Evolutionary conservation across 2,888 invertebrate species (phyloP), one percentile per base, ranked within the genome.

Genomic region (Ophioninae sp.): DNA sequence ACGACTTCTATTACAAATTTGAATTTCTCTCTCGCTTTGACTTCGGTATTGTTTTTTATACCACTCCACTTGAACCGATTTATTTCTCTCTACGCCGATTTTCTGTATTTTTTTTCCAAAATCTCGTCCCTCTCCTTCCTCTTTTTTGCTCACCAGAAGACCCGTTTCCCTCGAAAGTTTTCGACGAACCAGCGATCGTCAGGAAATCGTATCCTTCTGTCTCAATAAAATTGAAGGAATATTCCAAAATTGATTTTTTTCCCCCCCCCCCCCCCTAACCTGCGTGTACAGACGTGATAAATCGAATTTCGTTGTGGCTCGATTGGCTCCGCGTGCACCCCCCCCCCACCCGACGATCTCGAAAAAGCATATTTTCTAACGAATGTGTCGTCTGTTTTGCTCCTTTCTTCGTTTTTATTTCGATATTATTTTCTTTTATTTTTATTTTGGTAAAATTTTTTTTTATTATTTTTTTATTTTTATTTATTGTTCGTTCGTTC

Each of bases 211-310:
- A 51, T 51, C 51, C 5, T 51, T 13, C 51, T 13, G 3, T 10
- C 13, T 59, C 59, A 20, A 22, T n/a, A 13, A 2, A 20, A 20
- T 22, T 8, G 22, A 59, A 59, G 3, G 22, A 22, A 59, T 59
- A 20, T 8, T 6, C 59, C 59, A 8, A 2, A 2, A 2, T 59
- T 59, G 3, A 56, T 67, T 58, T 75, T 51, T 59, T 22, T 22
- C 0, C 2, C 7, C 2, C 7, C 22, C 8, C 20, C 9, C 22
- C 20, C 17, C 8, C 59, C 63, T 56, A 17, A 51, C 58, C 10
- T 37, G 6, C 80, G 30, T 51, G 51, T 39, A 64, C 13, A 30
- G 30, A 23, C 37, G 56, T 85, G 82, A 23, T 85, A 85, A 71
- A 51, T 51, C 51, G 51, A 17, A 51, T 17, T 51, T 17, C 17